Percentiles rank a stretch among this genome's conserved stretches.
Conservation (phyloP, 2,888 invertebrate genomes). For the Stenurella melanura region DNA sequence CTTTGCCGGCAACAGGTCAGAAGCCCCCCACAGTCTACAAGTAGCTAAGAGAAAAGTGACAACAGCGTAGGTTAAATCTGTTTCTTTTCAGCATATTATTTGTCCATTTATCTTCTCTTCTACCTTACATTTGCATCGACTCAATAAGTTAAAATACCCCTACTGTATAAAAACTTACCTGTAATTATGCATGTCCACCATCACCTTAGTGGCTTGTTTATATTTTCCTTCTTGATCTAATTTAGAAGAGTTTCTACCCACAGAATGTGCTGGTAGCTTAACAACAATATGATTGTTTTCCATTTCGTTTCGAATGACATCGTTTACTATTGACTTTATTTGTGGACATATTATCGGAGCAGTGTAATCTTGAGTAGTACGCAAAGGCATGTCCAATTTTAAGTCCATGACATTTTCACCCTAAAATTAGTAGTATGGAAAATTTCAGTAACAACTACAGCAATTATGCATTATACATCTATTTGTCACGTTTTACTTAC, state of each 20-base stretch:
- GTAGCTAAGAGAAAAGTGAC: too few relatives aligned
- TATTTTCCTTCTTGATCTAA: conserved; percentile 72
- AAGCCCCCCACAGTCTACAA: too few relatives aligned
- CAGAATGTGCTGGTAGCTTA: conserved; percentile 69
- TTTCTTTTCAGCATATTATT: too few relatives aligned
- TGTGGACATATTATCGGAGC: conserved; percentile 83
- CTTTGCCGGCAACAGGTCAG: too few relatives aligned
- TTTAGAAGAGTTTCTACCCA: conserved; percentile 68
- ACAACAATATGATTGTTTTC: conserved; percentile 69
- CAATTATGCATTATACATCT: too few relatives aligned
- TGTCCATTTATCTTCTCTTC: too few relatives aligned
- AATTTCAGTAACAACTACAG: neutral
- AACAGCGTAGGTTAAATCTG: too few relatives aligned
- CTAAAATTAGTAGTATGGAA: conserved; percentile 54
- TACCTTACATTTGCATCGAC: too few relatives aligned
- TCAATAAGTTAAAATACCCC: too few relatives aligned
- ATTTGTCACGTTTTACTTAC: conserved; percentile 58
- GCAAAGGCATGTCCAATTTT: conserved; percentile 83
- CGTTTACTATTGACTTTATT: conserved; percentile 80
- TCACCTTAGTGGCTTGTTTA: conserved; percentile 70
- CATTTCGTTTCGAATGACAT: conserved; percentile 75
- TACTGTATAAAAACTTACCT: conserved; percentile 62
- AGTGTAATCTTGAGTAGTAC: conserved; percentile 85
- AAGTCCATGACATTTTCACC: conserved; percentile 84
- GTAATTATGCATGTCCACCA: conserved; percentile 70